phyloP scores from a whole-genome alignment of 2,113 vertebrate species.

The Setophaga petechia region DNA sequence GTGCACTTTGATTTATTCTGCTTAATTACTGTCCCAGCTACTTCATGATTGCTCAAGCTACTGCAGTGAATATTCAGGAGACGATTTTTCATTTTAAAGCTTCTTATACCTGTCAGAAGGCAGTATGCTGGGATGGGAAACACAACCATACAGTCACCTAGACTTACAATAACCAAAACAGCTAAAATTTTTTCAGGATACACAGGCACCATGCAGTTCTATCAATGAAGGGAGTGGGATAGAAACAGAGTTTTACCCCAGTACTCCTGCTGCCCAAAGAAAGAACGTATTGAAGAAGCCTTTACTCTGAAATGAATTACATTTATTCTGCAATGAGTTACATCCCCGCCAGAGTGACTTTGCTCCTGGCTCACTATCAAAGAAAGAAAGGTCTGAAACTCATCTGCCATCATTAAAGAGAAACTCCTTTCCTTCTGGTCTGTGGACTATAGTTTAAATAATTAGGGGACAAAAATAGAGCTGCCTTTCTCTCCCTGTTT shows the following conservation, averaged over 20 bases:
- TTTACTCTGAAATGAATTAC: background rate
- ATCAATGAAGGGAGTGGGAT: rapidly evolving
- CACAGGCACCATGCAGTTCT: background rate
- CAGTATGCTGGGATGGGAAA: background rate
- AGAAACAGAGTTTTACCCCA: background rate
- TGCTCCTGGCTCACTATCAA: background rate
- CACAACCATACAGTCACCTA: background rate
- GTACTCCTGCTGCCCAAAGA: background rate
- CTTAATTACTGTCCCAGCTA: background rate
- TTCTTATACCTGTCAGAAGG: background rate
- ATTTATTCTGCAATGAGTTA: background rate
- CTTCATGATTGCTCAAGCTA: background rate
- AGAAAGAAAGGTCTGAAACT: background rate
- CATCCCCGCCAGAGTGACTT: background rate
- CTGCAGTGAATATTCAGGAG: background rate
- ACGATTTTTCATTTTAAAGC: background rate
- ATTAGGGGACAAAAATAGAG: background rate
- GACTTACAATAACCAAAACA: background rate
- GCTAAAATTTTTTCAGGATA: background rate
- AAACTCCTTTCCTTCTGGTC: background rate
- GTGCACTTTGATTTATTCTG: background rate
- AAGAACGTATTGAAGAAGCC: background rate
- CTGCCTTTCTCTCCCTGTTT: background rate
- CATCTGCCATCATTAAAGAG: background rate
- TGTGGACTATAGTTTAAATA: background rate